Percentiles rank a stretch among this genome's conserved stretches.
phyloP scores from a whole-genome alignment of 2,888 invertebrate genomes.

The Agrotis puta region DNA sequence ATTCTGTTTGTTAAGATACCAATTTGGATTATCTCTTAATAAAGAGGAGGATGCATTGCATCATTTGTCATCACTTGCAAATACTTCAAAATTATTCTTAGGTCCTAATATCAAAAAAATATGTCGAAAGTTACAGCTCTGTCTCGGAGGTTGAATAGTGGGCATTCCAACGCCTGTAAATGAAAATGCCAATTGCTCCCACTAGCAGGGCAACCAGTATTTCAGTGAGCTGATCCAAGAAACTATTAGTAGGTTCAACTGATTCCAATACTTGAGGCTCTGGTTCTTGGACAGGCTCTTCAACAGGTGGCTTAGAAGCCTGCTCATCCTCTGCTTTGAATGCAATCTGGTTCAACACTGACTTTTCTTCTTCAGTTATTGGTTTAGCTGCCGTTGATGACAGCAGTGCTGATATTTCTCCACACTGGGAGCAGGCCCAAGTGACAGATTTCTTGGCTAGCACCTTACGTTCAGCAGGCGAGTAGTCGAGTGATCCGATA shows the following conservation, averaged over 20 bases:
- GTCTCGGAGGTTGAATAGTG: slow-evolving; percentile 75
- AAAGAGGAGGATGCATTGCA: slow-evolving; percentile 50
- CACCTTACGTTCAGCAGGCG: slow-evolving; percentile 94
- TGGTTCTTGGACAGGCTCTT: slow-evolving; percentile 78
- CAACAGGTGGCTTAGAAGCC: slow-evolving; percentile 73
- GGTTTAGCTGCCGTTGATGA: slow-evolving; percentile 88
- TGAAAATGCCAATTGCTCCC: slow-evolving; percentile 85
- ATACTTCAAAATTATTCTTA: slow-evolving; percentile 66
- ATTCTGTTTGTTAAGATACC: slow-evolving; percentile 41
- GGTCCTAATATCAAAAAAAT: slow-evolving; percentile 54
- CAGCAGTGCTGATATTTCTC: slow-evolving; percentile 81
- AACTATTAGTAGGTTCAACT: slow-evolving; percentile 80
- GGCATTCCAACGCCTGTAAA: slow-evolving; percentile 86
- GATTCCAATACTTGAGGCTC: slow-evolving; percentile 83
- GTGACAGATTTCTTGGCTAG: slow-evolving; percentile 94
- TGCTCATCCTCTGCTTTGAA: slow-evolving; percentile 89
- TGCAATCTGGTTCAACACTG: slow-evolving; percentile 88
- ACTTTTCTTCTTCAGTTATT: slow-evolving; percentile 87
- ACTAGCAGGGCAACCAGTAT: slow-evolving; percentile 85
- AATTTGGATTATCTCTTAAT: slow-evolving; percentile 52
- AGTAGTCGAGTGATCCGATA: slow-evolving; percentile 97
- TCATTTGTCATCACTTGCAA: slow-evolving; percentile 53
- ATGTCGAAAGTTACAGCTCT: slow-evolving; percentile 74
- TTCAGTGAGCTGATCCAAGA: slow-evolving; percentile 86
- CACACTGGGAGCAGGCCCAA: slow-evolving; percentile 86